Evolutionary conservation across 2,888 invertebrate genomes (phyloP).

Genomic region (Caradrina clavipalpis): DNA sequence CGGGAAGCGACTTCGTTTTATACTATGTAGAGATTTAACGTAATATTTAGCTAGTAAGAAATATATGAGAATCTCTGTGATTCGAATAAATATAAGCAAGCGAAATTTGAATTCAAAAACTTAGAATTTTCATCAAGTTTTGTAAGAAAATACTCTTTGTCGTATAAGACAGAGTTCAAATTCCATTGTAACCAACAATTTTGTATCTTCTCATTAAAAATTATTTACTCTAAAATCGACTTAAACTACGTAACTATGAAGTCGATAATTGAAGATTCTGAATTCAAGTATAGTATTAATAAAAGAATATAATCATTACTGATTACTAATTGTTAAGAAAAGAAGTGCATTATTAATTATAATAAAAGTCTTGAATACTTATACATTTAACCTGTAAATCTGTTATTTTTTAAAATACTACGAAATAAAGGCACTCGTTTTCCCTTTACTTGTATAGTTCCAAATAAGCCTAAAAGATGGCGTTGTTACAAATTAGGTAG

Average conservation of each 20-base stretch:
- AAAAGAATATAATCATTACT: not conserved
- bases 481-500: no score
- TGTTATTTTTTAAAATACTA: no score
- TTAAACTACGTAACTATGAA: not conserved
- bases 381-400: not conserved
- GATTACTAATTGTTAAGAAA: conserved; percentile 1
- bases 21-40: not conserved
- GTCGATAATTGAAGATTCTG: not conserved
- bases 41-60: not conserved
- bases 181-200: not conserved
- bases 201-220: not conserved
- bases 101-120: not conserved
- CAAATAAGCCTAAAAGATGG: not conserved
- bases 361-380: not conserved
- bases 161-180: no score
- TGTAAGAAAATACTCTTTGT: no score
- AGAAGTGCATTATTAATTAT: not conserved
- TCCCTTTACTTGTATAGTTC: no score
- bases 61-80: not conserved
- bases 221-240: not conserved
- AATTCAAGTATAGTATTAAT: not conserved
- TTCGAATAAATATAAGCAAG: not conserved
- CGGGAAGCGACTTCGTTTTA: no score
- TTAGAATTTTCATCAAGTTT: not conserved
- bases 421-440: no score